Percentiles rank a stretch among this genome's conserved stretches.
Evolutionary conservation across 2,797 vertebrate genomes (phyloP).

Genomic region (Sibirionetta formosa): DNA sequence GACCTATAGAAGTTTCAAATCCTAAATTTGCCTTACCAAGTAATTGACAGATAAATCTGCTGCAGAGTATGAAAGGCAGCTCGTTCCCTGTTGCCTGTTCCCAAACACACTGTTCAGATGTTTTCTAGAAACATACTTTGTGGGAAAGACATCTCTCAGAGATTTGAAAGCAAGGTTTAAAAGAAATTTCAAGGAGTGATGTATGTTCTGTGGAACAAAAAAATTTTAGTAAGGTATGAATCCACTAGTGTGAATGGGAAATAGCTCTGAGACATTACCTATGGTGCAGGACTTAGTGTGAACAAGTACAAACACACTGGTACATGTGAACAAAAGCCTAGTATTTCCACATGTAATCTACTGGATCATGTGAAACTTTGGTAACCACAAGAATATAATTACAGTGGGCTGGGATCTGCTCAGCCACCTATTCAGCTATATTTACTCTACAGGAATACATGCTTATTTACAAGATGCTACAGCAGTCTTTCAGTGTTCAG

Average conservation of each 20-base stretch:
- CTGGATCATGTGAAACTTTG: neutral
- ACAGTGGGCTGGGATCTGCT: neutral
- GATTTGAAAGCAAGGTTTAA: neutral
- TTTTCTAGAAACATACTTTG: neutral
- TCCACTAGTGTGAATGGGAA: neutral
- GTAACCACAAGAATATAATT: neutral
- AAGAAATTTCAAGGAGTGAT: neutral
- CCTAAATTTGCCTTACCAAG: neutral
- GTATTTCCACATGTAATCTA: neutral
- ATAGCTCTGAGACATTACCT: neutral
- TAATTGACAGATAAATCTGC: neutral
- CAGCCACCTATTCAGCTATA: neutral
- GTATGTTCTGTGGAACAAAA: neutral
- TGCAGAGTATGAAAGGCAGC: neutral
- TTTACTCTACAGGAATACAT: neutral
- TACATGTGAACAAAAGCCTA: fast-evolving
- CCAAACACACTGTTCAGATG: neutral
- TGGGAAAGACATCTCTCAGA: neutral
- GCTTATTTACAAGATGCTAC: neutral
- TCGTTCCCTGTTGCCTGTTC: neutral
- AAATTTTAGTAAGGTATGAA: neutral
- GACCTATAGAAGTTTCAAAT: neutral
- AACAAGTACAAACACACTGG: neutral
- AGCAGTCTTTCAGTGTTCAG: neutral
- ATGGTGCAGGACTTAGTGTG: fast-evolving